Evolutionary conservation across 2,113 vertebrate genomes (phyloP), one percentile per base, ranked within the genome.

Genomic region (Trogon surrucura): DNA sequence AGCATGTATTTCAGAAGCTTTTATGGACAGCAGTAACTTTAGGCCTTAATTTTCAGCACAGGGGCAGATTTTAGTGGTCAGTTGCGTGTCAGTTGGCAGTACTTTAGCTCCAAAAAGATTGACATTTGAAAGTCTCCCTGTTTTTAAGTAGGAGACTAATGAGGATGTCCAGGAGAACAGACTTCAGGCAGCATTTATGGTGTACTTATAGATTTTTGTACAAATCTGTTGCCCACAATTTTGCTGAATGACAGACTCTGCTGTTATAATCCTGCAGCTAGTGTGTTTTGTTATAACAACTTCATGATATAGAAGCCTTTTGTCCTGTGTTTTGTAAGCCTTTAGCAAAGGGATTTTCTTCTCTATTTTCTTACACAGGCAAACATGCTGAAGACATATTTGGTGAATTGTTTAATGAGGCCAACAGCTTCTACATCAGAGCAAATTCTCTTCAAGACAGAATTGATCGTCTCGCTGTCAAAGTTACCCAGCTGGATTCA

Each of bases 371-470:
- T 78, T 82, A 88, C 62, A 51, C 81, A 99, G 99, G 99, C 98
- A 99, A 99, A 97, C 99, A 99, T 97, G 99, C 99, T 10, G 99
- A 99, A 98, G 99, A 99, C 97, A 99, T 99, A 98, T 99, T 99
- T 94, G 99, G 99, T 34, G 99, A 99, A 97, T 96, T 99, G 95
- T 99, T 99, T 95, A 99, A 99, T 32, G 99, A 99, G 97, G 99
- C 99, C 95, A 99, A 99, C 97, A 98, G 98, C 96, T 99, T 99
- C 97, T 99, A 99, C 97, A 97, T 99, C 98, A 98, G 99, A 93
- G 99, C 99, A 95, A 99, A 99, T 98, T 99, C 99, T 91, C 99
- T 99, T 86, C 99, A 99, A 98, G 99, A 99, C 97, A 99, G 99
- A 95, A 99, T 99, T 56, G 99, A 99, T 98, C 98, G 99, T 58